Evolutionary conservation across 2,113 vertebrate genomes (phyloP).

Genomic region (Pseudonaja textilis): DNA sequence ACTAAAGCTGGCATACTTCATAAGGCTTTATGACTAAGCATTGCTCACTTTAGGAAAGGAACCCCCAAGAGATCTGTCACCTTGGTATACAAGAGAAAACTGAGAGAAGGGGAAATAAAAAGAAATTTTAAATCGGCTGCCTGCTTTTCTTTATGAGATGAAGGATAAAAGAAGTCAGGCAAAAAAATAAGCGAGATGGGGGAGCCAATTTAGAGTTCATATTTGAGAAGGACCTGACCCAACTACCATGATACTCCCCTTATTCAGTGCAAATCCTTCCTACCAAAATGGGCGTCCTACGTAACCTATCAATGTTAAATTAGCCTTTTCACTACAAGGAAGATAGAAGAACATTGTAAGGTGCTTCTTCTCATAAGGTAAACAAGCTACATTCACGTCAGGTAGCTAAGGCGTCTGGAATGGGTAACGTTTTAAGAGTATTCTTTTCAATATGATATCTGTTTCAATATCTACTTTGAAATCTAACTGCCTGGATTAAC

Average conservation of each 20-base stretch:
- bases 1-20: background rate
- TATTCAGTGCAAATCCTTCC: background rate
- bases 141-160: background rate
- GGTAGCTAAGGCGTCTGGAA: background rate
- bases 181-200: background rate
- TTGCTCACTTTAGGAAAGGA: background rate
- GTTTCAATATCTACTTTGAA: background rate
- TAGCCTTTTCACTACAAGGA: background rate
- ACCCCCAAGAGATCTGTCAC: background rate
- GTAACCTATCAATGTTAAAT: background rate
- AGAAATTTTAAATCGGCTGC: background rate
- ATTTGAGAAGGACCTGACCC: background rate
- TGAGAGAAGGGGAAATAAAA: background rate
- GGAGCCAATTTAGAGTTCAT: too few species aligned
- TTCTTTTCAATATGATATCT: background rate
- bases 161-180: background rate
- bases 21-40: slow-evolving; percentile 12
- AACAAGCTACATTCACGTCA: background rate
- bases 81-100: background rate
- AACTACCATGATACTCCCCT: background rate
- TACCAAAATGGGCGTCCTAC: background rate
- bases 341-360: background rate
- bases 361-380: background rate
- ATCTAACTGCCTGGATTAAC: background rate
- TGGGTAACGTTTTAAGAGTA: background rate